phyloP scores from a whole-genome alignment of 2,113 vertebrate genomes.

The Eonycteris spelaea region DNA sequence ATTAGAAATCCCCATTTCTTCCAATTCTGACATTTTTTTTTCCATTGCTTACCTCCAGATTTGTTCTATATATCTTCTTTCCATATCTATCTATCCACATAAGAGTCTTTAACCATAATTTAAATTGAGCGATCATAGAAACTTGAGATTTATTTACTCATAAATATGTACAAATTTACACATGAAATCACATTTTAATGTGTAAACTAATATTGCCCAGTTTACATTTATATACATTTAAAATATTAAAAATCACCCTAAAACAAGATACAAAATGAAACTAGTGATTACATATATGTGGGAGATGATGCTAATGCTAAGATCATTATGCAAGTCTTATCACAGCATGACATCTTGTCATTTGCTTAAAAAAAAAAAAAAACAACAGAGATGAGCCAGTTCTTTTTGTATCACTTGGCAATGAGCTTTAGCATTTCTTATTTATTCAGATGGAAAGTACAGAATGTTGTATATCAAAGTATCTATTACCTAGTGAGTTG shows the following conservation, averaged over 20 bases:
- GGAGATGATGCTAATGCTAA: too few species aligned
- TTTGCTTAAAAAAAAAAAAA: too few species aligned
- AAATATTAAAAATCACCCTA: neutral
- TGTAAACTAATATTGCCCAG: neutral
- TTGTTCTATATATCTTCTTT: neutral
- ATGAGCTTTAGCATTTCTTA: neutral
- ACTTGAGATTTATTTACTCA: neutral
- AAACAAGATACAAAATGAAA: neutral
- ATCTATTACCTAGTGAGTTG: too few species aligned
- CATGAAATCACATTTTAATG: neutral
- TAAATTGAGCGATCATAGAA: neutral
- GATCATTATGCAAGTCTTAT: too few species aligned
- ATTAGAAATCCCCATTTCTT: neutral
- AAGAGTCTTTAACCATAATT: neutral
- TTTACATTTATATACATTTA: neutral
- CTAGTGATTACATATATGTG: too few species aligned
- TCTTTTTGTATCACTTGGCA: neutral
- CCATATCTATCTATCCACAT: neutral
- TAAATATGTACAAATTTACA: neutral
- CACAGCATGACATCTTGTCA: too few species aligned
- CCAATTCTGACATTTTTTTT: neutral
- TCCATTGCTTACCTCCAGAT: neutral
- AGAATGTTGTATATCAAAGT: neutral
- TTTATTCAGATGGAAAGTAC: neutral
- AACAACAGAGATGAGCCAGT: too few species aligned